These are phyloP conservation scores for Percopsis omiscomaycus DNA, from an alignment of 2,797 vertebrate genomes.

Conservation along the genomic window DNA sequence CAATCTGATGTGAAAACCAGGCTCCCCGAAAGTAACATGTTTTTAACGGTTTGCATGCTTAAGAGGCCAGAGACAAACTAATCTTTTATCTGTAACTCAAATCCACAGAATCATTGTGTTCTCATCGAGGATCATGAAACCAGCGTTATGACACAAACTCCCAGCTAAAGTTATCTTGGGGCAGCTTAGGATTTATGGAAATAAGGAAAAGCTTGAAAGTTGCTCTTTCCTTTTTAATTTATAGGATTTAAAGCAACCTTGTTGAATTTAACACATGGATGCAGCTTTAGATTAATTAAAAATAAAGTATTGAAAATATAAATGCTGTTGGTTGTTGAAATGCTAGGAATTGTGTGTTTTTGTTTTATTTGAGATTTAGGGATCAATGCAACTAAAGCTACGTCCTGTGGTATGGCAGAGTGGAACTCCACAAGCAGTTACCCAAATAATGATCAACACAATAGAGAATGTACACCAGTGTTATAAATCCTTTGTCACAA, in stretches of 20 bases:
- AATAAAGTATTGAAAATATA: constrained; percentile 61
- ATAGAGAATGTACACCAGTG: not conserved
- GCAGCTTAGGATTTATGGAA: constrained; percentile 61
- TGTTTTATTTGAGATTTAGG: constrained; percentile 38
- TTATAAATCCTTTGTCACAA: too few species aligned
- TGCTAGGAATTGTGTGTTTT: constrained; percentile 37
- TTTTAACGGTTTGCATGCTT: constrained; percentile 6
- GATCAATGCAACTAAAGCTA: constrained; percentile 53
- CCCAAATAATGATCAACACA: constrained; percentile 52
- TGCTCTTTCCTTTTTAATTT: constrained; percentile 62
- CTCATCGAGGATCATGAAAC: constrained; percentile 60
- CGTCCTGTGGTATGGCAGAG: constrained; percentile 44
- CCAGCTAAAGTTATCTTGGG: constrained; percentile 54
- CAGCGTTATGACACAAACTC: constrained; percentile 61
- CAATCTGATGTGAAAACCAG: constrained; percentile 42
- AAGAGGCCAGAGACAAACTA: constrained; percentile 34
- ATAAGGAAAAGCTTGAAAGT: constrained; percentile 67
- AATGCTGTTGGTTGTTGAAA: constrained; percentile 42
- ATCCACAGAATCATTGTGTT: constrained; percentile 61
- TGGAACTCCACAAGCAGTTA: constrained; percentile 61
- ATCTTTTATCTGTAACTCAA: constrained; percentile 50
- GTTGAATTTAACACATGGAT: constrained; percentile 63
- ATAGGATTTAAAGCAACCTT: constrained; percentile 63
- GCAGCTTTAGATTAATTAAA: constrained; percentile 66
- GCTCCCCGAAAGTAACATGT: constrained; percentile 36